Base-by-base conservation (phyloP, 1,140 invertebrate species). In the Scylla paramamosain region DNA sequence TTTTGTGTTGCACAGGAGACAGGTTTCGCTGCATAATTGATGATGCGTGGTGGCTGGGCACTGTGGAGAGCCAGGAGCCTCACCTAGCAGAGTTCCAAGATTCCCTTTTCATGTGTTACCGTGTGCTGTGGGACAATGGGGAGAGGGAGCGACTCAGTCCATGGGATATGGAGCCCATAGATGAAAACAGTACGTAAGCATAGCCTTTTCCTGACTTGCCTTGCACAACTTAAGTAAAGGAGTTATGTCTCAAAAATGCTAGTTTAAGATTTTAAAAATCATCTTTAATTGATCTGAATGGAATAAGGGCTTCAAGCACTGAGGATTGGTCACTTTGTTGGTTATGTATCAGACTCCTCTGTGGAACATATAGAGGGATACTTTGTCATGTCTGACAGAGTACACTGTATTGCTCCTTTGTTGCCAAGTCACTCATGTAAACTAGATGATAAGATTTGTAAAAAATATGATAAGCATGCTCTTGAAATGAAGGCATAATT, bases 21-120 rank as follows among this genome's bases (percentile, higher is more conserved):
- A 97, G 98, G 89, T 99, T 99, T 97, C 98, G 99, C 14, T 99
- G 99, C 96, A 98, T 99, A 97, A 99, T 99, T 93, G 99, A 99
- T 97, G 99, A 99, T 97, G 98, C 98, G 46, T 99, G 99, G 99
- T 99, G 99, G 99, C 98, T 98, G 96, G 99, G 99, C 8, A 97
- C 97, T 88, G 98, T 99, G 46, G 97, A 98, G 95, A 97, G 97
- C 0, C 98, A 98, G 95, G 98, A 98, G 96, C 97, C 98, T 0
- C n/a, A 96, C 97, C 94, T 97, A 97, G 88, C 97, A 97, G 12
- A 97, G 89, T 98, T 98, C 97, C 98, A 98, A 0, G 98, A 98
- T 96, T 99, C 98, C 0, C 97, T 98, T 93, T 99, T 99, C 97
- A 98, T 99, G 96, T 99, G 98, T 96, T 99, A 99, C 96, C 97